These are phyloP conservation scores for Leptopilina syphax DNA, from an alignment of 2,888 invertebrate genomes.

Conservation along the genomic window DNA sequence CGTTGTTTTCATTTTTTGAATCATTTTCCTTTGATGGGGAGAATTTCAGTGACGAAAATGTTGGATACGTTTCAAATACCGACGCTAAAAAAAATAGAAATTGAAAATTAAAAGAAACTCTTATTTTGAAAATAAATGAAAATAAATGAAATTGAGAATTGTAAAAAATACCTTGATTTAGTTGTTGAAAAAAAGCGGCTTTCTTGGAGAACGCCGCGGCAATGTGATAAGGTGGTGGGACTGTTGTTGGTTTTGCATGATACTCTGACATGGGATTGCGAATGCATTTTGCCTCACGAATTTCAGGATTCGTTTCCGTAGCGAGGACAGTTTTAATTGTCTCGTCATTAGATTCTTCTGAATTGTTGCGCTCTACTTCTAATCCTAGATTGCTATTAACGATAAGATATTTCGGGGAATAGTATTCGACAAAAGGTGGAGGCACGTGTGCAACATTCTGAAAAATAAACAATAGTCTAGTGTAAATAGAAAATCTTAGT, in stretches of 20 bases:
- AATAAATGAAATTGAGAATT: not conserved
- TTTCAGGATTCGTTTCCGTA: conserved; percentile 71
- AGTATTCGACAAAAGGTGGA: conserved; percentile 59
- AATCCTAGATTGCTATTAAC: conserved; percentile 57
- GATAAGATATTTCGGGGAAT: conserved; percentile 61
- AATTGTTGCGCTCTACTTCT: conserved; percentile 60
- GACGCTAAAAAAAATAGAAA: not conserved
- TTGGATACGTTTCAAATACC: not conserved
- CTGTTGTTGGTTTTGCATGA: conserved; percentile 68
- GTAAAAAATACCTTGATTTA: conserved; percentile 62
- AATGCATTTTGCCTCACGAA: conserved; percentile 74
- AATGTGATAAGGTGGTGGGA: conserved; percentile 90
- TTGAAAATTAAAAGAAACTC: not conserved
- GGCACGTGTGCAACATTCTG: conserved; percentile 58
- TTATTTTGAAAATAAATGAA: too few species aligned
- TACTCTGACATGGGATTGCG: conserved; percentile 73
- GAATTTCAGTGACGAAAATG: not conserved
- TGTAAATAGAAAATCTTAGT: too few species aligned
- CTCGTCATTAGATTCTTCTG: conserved; percentile 67
- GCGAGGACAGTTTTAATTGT: conserved; percentile 69
- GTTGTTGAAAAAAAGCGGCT: conserved; percentile 77
- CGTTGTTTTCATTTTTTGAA: conserved; percentile 27
- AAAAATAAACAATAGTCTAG: conserved; percentile 3
- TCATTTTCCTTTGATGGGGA: not conserved
- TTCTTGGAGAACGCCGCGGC: conserved; percentile 91